These are phyloP conservation scores for Belgica antarctica DNA, from an alignment of 2,888 invertebrate species.

Conservation along the genomic window DNA sequence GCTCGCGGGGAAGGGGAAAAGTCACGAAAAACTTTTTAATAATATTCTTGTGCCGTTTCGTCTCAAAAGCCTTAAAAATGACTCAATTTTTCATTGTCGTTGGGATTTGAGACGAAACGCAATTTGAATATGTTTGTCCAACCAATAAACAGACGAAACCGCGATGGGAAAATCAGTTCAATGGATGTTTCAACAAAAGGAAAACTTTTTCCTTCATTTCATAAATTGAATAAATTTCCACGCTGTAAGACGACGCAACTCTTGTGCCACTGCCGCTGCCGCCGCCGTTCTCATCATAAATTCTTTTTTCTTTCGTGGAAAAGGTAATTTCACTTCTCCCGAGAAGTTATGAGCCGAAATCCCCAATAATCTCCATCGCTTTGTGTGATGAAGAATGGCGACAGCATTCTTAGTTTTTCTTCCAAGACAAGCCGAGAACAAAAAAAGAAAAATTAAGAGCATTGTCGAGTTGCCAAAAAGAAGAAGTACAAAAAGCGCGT, in stretches of 20 bases:
- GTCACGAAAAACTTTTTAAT: neutral
- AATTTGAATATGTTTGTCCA: neutral
- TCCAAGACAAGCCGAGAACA: neutral
- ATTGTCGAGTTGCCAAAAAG: neutral
- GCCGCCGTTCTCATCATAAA: too few species aligned
- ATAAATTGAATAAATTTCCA: constrained; percentile 22
- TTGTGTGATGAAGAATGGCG: constrained; percentile 23
- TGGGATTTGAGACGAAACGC: too few species aligned
- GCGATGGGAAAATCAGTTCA: neutral
- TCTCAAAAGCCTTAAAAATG: too few species aligned
- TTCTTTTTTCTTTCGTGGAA: neutral
- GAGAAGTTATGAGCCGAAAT: neutral
- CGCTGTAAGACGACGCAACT: neutral
- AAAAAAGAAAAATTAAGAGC: neutral
- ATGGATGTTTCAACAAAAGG: too few species aligned
- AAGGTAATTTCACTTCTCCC: constrained; percentile 16
- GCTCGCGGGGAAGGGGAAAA: neutral
- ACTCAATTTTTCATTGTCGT: too few species aligned
- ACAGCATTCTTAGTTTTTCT: constrained; percentile 7
- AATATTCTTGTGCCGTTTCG: neutral
- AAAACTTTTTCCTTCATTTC: neutral
- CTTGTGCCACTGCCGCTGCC: too few species aligned
- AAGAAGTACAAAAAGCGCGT: neutral
- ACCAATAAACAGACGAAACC: too few species aligned
- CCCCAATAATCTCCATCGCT: constrained; percentile 7